Base-by-base conservation (phyloP, 2,113 vertebrate species). In the Stegastes partitus region DNA sequence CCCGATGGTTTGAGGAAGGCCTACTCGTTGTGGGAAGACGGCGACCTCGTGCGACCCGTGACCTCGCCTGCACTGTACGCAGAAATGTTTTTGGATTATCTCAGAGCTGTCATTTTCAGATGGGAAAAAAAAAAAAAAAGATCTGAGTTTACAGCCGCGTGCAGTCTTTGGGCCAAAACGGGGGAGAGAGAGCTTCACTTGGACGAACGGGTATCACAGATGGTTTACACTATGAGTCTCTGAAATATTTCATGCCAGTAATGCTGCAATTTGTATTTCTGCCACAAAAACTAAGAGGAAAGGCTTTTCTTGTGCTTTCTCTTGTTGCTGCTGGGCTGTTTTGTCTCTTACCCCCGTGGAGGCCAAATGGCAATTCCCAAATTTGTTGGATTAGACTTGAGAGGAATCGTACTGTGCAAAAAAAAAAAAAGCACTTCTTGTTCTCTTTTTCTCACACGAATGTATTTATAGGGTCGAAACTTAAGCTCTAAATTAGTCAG, bases 41-140 rank as follows among this genome's bases (percentile, higher is more conserved):
- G 19, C 53, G 37, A 66, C 65, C 73, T 58, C 5, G 12, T 59
- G 57, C 23, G 75, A 68, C 26, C 22, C n/a, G 21, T 44, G 51
- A 70, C n/a, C 25, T 19, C 11, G 10, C 5, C 16, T 61, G 22
- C 25, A 11, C 12, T 45, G n/a, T 11, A 12, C 26, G 65, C 34
- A 65, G 49, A 34, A 34, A 18, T 66, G 31, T 14, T 37, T 76
- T 79, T 16, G 28, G 37, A 72, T 63, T 45, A 31, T 57, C 11
- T 45, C 39, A 66, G 4, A 69, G n/a, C 15, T 34, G 19, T 26
- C 11, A 51, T 34, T 34, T 54, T 67, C 65, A 66, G 39, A 74
- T 66, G 54, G 65, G 64, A 54, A 56, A 66, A 65, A 25, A 64
- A 4, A 45, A 59, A 54, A 56, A 66, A 65, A 25, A 64, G 7